Percentiles rank a stretch among this genome's conserved stretches.
Evolutionary conservation across 2,113 vertebrate species (phyloP).

Genomic region (Labeo rohita): DNA sequence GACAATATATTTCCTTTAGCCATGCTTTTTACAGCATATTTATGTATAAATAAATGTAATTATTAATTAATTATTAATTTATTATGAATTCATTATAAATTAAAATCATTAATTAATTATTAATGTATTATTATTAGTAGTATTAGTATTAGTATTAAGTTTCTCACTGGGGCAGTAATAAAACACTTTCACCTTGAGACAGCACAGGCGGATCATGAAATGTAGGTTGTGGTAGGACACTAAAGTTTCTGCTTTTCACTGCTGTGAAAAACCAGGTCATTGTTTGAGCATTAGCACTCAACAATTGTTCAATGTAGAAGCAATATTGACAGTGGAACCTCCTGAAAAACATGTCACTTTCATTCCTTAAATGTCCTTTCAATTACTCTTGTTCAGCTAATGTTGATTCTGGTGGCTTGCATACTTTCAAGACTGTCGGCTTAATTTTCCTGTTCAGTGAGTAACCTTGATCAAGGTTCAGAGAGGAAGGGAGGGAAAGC

Average conservation of each 20-base stretch:
- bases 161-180: background rate
- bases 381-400: background rate
- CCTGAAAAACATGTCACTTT: background rate
- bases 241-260: background rate
- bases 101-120: no score
- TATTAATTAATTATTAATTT: no score
- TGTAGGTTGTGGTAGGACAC: background rate
- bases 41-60: no score
- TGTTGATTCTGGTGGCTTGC: constrained; percentile 12
- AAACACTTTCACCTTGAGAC: background rate
- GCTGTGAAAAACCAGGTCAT: background rate
- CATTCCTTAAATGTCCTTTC: background rate
- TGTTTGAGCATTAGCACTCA: background rate
- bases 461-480: constrained; percentile 46
- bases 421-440: constrained; percentile 10
- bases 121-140: no score
- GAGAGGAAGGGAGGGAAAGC: background rate
- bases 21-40: background rate
- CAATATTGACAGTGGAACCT: background rate
- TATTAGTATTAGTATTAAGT: no score
- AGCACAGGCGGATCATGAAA: background rate
- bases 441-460: constrained; percentile 41
- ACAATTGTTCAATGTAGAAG: background rate
- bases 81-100: no score
- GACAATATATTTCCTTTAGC: background rate